A percentile compares a stretch with the other conserved stretches of the same genome.
Evolutionary conservation across 2,888 invertebrate genomes (phyloP).

Genomic region (Encarsia formosa): DNA sequence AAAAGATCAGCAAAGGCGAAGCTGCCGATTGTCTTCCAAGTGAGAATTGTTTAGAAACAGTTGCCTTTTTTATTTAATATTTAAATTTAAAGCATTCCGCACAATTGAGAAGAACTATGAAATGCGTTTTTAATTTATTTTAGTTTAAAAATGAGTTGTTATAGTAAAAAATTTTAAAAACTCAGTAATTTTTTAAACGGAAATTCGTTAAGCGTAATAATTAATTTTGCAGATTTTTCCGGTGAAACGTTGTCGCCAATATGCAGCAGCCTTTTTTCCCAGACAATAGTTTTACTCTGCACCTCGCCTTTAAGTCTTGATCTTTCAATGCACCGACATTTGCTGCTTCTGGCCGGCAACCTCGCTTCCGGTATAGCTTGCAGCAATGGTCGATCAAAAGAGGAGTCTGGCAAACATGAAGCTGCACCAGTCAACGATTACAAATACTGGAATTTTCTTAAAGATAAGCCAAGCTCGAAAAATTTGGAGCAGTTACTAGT

Average conservation of each 20-base stretch:
- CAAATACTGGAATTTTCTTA: slow-evolving; percentile 40
- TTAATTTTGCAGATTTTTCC: slow-evolving; percentile 11
- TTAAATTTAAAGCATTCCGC: background rate
- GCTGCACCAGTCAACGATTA: slow-evolving; percentile 2
- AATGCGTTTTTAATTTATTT: too few relatives aligned
- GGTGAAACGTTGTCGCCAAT: slow-evolving; percentile 29
- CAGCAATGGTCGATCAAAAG: slow-evolving; percentile 1
- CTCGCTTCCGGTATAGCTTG: slow-evolving; percentile 45
- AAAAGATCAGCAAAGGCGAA: slow-evolving; percentile 28
- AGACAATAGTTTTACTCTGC: slow-evolving; percentile 50
- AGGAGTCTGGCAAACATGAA: slow-evolving; percentile 1
- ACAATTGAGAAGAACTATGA: too few relatives aligned
- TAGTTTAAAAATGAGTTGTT: too few relatives aligned
- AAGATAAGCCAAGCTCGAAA: slow-evolving; percentile 46
- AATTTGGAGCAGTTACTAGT: slow-evolving; percentile 60
- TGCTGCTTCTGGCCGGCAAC: slow-evolving; percentile 50
- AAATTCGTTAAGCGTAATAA: too few relatives aligned
- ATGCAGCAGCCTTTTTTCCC: slow-evolving; percentile 44
- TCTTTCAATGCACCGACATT: slow-evolving; percentile 51
- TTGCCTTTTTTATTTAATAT: background rate
- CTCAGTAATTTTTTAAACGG: too few relatives aligned
- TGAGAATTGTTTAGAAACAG: background rate
- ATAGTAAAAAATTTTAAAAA: too few relatives aligned
- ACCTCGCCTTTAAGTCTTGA: slow-evolving; percentile 56
- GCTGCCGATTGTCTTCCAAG: slow-evolving; percentile 8